Conservation (phyloP, 2,888 invertebrate genomes). For the Oscheius myriophilus region DNA sequence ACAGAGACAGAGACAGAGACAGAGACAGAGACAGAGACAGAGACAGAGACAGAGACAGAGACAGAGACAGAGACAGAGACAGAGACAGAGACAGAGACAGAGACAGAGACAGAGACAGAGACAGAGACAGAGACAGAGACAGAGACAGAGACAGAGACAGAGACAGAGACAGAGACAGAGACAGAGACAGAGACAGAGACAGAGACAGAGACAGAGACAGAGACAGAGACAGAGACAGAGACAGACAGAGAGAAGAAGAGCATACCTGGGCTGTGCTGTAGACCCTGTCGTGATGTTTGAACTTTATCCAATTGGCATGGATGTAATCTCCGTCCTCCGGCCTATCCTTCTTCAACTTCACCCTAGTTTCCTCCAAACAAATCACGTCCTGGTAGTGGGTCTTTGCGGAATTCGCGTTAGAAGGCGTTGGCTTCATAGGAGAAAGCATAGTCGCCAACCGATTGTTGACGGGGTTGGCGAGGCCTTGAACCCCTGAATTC, state of each 20-base stretch:
- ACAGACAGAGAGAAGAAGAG: not conserved
- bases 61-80: constrained; percentile 1
- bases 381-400: too few species aligned
- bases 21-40: constrained; percentile 3
- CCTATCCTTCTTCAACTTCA: too few species aligned
- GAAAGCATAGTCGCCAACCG: too few species aligned
- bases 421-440: too few species aligned
- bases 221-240: constrained; percentile 3
- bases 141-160: constrained; percentile 3
- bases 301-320: too few species aligned
- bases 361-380: too few species aligned
- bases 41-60: constrained; percentile 3
- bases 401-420: too few species aligned
- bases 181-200: constrained; percentile 1
- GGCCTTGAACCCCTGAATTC: too few species aligned
- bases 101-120: constrained; percentile 3
- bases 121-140: constrained; percentile 1
- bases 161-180: constrained; percentile 3
- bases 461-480: too few species aligned
- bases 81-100: constrained; percentile 3
- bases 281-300: too few species aligned
- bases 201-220: constrained; percentile 3
- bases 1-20: constrained; percentile 1
- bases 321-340: too few species aligned
- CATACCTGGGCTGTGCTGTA: not conserved